Conservation (phyloP, 2,113 vertebrate species). For the Pterocles gutturalis region DNA sequence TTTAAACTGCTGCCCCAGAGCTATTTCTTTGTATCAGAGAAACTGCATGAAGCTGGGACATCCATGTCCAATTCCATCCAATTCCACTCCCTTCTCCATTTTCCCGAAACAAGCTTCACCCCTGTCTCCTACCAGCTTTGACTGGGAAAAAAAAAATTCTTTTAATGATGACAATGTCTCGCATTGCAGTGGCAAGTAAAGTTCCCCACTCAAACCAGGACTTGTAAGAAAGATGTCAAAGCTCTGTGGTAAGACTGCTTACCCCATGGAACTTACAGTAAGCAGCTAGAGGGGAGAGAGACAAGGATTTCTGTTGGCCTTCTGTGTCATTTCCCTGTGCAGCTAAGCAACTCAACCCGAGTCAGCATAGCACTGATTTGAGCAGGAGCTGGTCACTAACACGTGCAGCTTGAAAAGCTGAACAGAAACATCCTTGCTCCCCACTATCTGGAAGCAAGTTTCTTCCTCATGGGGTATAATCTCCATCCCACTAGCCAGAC, state of each 20-base stretch:
- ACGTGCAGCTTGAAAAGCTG: neutral
- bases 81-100: neutral
- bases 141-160: neutral
- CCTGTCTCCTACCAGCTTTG: neutral
- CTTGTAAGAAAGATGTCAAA: neutral
- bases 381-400: neutral
- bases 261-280: neutral
- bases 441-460: neutral
- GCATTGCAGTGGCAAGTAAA: neutral
- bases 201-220: neutral
- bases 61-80: neutral
- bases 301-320: neutral
- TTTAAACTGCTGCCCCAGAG: constrained; percentile 1
- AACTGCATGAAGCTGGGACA: neutral
- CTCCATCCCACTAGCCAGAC: neutral
- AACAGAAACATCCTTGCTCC: neutral
- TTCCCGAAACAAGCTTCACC: neutral
- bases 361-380: neutral
- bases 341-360: neutral
- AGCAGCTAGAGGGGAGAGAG: neutral
- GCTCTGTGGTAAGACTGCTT: neutral
- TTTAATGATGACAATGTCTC: neutral
- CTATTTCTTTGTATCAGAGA: neutral
- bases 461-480: neutral
- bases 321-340: neutral